Conservation (phyloP, 2,888 invertebrate genomes). For the Folsomia manolachei region DNA sequence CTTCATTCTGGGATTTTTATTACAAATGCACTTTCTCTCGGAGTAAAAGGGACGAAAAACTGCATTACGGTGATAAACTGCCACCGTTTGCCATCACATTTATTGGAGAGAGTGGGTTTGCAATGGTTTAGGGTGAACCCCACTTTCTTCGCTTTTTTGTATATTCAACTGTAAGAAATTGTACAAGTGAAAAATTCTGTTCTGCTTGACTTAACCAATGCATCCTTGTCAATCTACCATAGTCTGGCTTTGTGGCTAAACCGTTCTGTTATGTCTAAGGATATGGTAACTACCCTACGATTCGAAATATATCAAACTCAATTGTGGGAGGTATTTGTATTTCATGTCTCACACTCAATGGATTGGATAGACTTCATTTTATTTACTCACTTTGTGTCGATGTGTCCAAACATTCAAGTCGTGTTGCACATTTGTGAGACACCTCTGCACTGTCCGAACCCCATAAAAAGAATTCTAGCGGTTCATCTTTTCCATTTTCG, state of each 20-base stretch:
- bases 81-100: background rate
- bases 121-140: no score
- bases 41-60: background rate
- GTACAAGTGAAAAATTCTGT: background rate
- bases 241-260: background rate
- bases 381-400: background rate
- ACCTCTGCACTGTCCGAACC: background rate
- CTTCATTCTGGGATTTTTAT: conserved; percentile 46
- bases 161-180: no score
- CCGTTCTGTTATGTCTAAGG: no score
- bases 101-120: background rate
- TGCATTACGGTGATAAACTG: conserved; percentile 11
- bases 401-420: background rate
- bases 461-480: background rate
- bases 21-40: conserved; percentile 29
- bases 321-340: no score
- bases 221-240: background rate
- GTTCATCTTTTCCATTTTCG: conserved; percentile 19
- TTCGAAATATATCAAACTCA: no score
- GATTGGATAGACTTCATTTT: background rate
- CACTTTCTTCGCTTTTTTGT: no score
- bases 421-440: background rate
- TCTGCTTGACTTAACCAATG: background rate
- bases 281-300: no score
- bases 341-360: no score